phyloP scores from a whole-genome alignment of 2,113 vertebrate species.

The Embiotoca jacksoni region DNA sequence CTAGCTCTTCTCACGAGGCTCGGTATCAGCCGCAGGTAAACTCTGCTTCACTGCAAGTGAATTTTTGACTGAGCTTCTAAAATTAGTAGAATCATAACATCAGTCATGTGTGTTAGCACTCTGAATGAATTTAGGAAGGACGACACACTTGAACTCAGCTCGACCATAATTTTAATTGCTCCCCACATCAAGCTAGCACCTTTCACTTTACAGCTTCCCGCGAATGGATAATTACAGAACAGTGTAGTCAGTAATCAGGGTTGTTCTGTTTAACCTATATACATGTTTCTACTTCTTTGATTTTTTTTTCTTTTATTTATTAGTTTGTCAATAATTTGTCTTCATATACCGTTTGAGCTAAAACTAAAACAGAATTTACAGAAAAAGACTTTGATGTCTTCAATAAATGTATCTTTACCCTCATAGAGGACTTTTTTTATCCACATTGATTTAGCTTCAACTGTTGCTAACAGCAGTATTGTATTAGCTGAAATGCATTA shows the following conservation, averaged over 20 bases:
- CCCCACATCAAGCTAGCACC: not conserved
- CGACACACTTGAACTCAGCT: not conserved
- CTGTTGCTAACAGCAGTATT: constrained; percentile 11
- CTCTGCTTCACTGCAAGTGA: not conserved
- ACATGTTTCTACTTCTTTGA: not conserved
- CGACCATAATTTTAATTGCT: constrained; percentile 10
- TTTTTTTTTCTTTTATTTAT: not conserved
- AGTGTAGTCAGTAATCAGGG: not conserved
- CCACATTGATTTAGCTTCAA: constrained; percentile 37
- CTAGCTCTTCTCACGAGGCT: not conserved
- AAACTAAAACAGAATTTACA: not conserved
- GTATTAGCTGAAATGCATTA: constrained; percentile 18
- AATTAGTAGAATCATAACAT: not conserved
- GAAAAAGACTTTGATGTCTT: not conserved
- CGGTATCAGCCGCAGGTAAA: not conserved
- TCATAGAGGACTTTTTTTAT: not conserved
- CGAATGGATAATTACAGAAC: constrained; percentile 4
- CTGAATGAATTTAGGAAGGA: constrained; percentile 7
- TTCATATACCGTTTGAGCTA: not conserved
- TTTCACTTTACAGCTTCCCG: constrained; percentile 5
- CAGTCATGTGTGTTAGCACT: constrained; percentile 1
- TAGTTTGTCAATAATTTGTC: not conserved
- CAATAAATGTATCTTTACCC: not conserved
- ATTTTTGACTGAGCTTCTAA: not conserved
- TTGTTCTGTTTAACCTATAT: not conserved